phyloP scores from a whole-genome alignment of 2,113 vertebrate species.

The Xiphophorus hellerii region DNA sequence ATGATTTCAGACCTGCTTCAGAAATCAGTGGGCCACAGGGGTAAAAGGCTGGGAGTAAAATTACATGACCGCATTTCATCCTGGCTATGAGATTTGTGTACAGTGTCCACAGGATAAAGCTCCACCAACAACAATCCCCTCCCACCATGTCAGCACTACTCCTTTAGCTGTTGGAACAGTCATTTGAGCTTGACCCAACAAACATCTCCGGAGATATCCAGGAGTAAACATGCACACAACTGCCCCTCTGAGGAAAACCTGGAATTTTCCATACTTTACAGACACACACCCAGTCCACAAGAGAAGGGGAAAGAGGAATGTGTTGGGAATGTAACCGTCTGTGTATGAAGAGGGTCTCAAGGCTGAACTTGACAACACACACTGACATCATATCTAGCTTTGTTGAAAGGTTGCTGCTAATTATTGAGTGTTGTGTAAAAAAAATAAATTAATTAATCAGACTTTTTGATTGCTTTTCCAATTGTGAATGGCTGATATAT shows the following conservation, averaged over 20 bases:
- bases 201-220: conserved; percentile 60
- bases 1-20: conserved; percentile 40
- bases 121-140: conserved; percentile 2
- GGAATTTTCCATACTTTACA: conserved; percentile 70
- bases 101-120: conserved; percentile 48
- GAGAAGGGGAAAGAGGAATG: neutral
- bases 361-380: conserved; percentile 7
- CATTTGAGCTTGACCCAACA: conserved; percentile 76
- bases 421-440: neutral
- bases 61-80: conserved; percentile 52
- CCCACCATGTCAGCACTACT: conserved; percentile 41
- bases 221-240: conserved; percentile 68
- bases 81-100: conserved; percentile 50
- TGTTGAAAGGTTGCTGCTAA: conserved; percentile 2
- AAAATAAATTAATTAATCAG: neutral
- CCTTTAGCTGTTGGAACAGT: conserved; percentile 68
- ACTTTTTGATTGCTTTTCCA: neutral
- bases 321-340: conserved; percentile 10
- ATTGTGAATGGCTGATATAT: neutral
- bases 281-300: conserved; percentile 35
- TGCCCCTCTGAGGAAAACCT: conserved; percentile 54
- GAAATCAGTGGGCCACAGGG: conserved; percentile 56
- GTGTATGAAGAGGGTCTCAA: neutral
- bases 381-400: neutral
- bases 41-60: conserved; percentile 53